Evolutionary conservation across 2,888 invertebrate genomes (phyloP).

Genomic region (Torymus auratus): DNA sequence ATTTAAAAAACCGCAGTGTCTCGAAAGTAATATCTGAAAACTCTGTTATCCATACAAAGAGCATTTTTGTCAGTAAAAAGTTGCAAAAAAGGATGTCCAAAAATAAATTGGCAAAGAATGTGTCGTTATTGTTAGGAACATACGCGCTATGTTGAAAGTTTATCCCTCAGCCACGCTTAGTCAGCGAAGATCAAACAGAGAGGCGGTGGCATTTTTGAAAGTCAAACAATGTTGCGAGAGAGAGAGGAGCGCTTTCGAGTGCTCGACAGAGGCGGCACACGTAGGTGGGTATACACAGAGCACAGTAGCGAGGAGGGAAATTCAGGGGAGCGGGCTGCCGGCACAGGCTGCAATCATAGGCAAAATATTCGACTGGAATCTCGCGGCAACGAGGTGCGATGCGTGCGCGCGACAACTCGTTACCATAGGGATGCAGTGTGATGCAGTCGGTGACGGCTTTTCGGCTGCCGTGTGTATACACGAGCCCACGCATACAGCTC

Average conservation of each 20-base stretch:
- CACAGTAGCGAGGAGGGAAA: neutral
- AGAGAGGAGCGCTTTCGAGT: conserved; percentile 13
- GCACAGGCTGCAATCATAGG: conserved; percentile 36
- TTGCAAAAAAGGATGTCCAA: too few species aligned
- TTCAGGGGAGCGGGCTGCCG: neutral
- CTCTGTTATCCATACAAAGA: too few species aligned
- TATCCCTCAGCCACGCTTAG: too few species aligned
- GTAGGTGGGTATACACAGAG: too few species aligned
- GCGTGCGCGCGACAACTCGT: conserved; percentile 42
- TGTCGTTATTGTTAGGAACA: too few species aligned
- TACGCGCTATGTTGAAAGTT: too few species aligned
- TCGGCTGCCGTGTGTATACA: conserved; percentile 16
- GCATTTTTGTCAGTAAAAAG: too few species aligned
- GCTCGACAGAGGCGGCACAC: neutral
- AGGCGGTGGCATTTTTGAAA: conserved; percentile 16
- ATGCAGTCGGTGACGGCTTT: conserved; percentile 27
- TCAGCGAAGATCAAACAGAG: too few species aligned
- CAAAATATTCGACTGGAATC: conserved; percentile 47
- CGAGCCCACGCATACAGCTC: neutral
- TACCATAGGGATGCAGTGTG: conserved; percentile 46
- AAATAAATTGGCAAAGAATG: too few species aligned
- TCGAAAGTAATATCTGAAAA: too few species aligned
- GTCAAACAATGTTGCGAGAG: conserved; percentile 23
- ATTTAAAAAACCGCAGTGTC: too few species aligned
- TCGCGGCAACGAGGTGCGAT: neutral